Evolutionary conservation across 2,888 invertebrate species (phyloP).

Genomic region (Hypselothyrea guttata): DNA sequence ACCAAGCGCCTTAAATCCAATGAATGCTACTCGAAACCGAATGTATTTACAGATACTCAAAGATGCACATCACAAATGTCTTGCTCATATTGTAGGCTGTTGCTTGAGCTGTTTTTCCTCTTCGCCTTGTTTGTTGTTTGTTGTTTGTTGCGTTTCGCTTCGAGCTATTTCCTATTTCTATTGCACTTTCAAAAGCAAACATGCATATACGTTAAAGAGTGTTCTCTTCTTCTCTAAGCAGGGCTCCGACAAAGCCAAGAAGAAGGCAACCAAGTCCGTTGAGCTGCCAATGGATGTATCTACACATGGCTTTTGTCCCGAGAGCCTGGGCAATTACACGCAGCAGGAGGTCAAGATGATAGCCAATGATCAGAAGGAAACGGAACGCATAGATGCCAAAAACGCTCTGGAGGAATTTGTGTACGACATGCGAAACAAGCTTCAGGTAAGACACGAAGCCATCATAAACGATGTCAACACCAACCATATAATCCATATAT

Average conservation of each 20-base stretch:
- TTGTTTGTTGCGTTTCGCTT: slow-evolving; percentile 50
- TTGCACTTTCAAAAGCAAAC: slow-evolving; percentile 27
- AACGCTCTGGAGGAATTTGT: slow-evolving; percentile 99
- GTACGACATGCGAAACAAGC: slow-evolving; percentile 96
- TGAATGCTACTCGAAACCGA: slow-evolving; percentile 31
- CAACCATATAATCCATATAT: neutral
- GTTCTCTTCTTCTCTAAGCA: slow-evolving; percentile 38
- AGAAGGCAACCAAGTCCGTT: slow-evolving; percentile 89
- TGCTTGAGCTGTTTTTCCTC: slow-evolving; percentile 77
- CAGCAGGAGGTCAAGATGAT: slow-evolving; percentile 94
- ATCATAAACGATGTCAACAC: neutral
- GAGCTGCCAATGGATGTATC: slow-evolving; percentile 92
- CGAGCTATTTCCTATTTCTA: slow-evolving; percentile 61
- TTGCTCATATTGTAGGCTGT: slow-evolving; percentile 71
- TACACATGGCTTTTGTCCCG: slow-evolving; percentile 87
- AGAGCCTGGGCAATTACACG: slow-evolving; percentile 88
- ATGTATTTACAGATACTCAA: slow-evolving; percentile 31
- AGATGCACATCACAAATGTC: slow-evolving; percentile 36
- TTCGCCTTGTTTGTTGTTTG: slow-evolving; percentile 64
- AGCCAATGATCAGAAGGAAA: slow-evolving; percentile 94
- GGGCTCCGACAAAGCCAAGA: slow-evolving; percentile 87
- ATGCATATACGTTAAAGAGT: neutral
- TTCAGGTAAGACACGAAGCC: slow-evolving; percentile 83
- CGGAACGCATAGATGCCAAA: slow-evolving; percentile 96
- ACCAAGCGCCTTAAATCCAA: slow-evolving; percentile 56